Conservation (phyloP, 2,113 vertebrate species). For the Odontesthes bonariensis region DNA sequence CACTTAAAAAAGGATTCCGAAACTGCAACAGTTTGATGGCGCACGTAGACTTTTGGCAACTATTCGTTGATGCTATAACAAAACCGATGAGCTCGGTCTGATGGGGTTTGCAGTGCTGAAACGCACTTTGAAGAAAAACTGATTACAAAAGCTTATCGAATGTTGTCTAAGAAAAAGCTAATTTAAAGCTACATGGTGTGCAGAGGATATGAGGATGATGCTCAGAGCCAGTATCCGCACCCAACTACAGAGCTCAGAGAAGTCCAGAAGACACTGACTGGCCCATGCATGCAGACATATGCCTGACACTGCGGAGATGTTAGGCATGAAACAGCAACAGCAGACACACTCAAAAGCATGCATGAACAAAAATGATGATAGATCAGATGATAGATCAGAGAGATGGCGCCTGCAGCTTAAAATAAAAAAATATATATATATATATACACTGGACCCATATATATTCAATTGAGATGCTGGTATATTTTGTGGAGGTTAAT, state of each 20-base stretch:
- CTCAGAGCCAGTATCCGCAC: constrained; percentile 7
- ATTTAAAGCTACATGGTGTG: no score
- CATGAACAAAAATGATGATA: constrained; percentile 55
- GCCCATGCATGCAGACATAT: constrained; percentile 70
- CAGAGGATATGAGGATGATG: not conserved
- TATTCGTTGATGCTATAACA: not conserved
- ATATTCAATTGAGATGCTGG: not conserved
- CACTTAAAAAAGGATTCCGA: constrained; percentile 20
- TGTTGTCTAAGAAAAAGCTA: not conserved
- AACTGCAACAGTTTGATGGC: constrained; percentile 26
- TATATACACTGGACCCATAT: not conserved
- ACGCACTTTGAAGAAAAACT: constrained; percentile 3
- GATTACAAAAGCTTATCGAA: constrained; percentile 19
- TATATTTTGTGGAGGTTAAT: not conserved
- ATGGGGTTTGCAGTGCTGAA: constrained; percentile 3
- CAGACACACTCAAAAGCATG: constrained; percentile 56
- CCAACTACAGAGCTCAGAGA: constrained; percentile 19
- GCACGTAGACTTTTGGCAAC: constrained; percentile 9
- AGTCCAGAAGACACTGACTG: constrained; percentile 60
- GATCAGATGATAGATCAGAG: constrained; percentile 18
- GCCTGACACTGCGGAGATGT: constrained; percentile 65
- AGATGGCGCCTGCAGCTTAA: constrained; percentile 7
- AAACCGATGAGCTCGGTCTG: constrained; percentile 18
- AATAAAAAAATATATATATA: not conserved
- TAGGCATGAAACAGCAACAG: constrained; percentile 62